Percentiles rank a stretch among this genome's conserved stretches.
Conservation (phyloP, 2,888 invertebrate genomes). For the Iselma pallidipennis region DNA sequence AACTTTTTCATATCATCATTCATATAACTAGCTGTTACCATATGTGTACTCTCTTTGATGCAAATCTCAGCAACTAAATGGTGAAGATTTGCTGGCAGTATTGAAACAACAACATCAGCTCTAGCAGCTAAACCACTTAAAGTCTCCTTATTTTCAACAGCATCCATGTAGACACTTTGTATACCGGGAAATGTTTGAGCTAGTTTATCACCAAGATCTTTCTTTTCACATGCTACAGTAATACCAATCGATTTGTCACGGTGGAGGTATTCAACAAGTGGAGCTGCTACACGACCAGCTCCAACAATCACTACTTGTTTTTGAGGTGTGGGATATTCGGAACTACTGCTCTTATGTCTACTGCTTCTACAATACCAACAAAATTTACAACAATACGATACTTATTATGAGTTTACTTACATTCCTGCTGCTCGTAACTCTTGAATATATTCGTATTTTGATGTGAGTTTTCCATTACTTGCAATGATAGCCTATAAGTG, state of each 20-base stretch:
- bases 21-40: slow-evolving; percentile 97
- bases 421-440: slow-evolving; percentile 69
- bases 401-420: slow-evolving; percentile 38
- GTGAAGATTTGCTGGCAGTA: slow-evolving; percentile 91
- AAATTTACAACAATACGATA: background rate
- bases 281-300: slow-evolving; percentile 89
- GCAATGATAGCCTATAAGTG: slow-evolving; percentile 93
- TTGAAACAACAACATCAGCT: slow-evolving; percentile 79
- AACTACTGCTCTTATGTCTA: slow-evolving; percentile 52
- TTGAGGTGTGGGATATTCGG: slow-evolving; percentile 39
- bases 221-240: slow-evolving; percentile 68
- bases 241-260: slow-evolving; percentile 81
- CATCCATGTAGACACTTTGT: slow-evolving; percentile 79
- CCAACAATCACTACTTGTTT: slow-evolving; percentile 88
- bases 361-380: slow-evolving; percentile 39
- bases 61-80: slow-evolving; percentile 85
- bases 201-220: slow-evolving; percentile 86
- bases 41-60: slow-evolving; percentile 81
- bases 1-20: slow-evolving; percentile 81
- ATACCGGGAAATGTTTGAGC: slow-evolving; percentile 78
- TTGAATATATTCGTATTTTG: slow-evolving; percentile 93
- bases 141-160: slow-evolving; percentile 69
- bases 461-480: slow-evolving; percentile 90
- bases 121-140: slow-evolving; percentile 72
- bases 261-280: slow-evolving; percentile 91